A percentile compares a stretch with the other conserved stretches of the same genome.
Conservation (phyloP, 2,888 invertebrate genomes). For the Pollenia angustigena region DNA sequence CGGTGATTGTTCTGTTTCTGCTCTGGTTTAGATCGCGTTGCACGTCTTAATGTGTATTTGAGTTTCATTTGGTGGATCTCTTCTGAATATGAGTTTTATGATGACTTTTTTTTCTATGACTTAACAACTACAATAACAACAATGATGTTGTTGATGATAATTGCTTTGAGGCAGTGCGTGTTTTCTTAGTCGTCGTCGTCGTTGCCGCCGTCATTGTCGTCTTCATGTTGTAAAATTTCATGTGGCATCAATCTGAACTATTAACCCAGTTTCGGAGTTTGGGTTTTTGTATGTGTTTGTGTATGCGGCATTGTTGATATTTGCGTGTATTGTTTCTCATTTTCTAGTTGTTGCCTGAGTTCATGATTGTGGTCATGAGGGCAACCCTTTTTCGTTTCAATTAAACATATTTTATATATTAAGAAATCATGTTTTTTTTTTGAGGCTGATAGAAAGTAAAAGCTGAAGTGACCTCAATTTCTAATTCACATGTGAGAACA, state of each 20-base stretch:
- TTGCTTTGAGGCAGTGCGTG: constrained; percentile 70
- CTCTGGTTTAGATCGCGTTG: constrained; percentile 38
- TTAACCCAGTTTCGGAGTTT: constrained; percentile 66
- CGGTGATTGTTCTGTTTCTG: constrained; percentile 14
- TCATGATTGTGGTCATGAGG: constrained; percentile 58
- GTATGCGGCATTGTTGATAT: constrained; percentile 38
- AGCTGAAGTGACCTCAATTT: constrained; percentile 34
- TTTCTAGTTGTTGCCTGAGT: constrained; percentile 48
- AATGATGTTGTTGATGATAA: constrained; percentile 52
- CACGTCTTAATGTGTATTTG: constrained; percentile 40
- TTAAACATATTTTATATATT: constrained; percentile 63
- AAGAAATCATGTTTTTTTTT: constrained; percentile 42
- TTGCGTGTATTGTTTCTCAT: constrained; percentile 51
- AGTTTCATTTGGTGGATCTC: constrained; percentile 8
- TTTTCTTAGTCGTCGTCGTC: constrained; percentile 24
- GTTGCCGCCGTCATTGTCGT: constrained; percentile 10
- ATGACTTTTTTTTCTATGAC: constrained; percentile 67
- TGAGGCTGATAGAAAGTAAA: constrained; percentile 23
- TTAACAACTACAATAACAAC: constrained; percentile 4
- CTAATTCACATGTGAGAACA: constrained; percentile 23
- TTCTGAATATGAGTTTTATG: constrained; percentile 27
- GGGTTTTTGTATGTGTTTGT: constrained; percentile 4
- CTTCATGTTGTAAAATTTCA: constrained; percentile 54
- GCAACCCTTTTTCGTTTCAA: constrained; percentile 66
- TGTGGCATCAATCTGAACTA: constrained; percentile 71